Evolutionary conservation across 2,888 invertebrate genomes (phyloP), one percentile per base, ranked within the genome.

Genomic region (Cheilosia grossa): DNA sequence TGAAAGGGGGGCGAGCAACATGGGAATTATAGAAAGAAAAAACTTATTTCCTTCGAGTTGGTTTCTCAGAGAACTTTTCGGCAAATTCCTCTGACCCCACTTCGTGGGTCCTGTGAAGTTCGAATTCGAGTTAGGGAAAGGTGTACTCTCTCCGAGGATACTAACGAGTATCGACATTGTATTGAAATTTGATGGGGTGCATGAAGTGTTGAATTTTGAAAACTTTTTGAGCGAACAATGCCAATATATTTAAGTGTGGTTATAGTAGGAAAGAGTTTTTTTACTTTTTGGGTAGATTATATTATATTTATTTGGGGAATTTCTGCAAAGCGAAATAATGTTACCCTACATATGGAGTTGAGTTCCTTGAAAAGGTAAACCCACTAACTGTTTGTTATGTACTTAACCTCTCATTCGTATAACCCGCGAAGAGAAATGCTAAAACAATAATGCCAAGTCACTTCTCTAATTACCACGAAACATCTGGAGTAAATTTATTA

Each of bases 181-280:
- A 82, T 70, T 72, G 72, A 56, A 59, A 54, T 72, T 77, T 70
- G 24, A 81, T 75, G 51, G 56, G 30, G 15, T 64, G 37, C 24
- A 66, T 58, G 64, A 64, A 58, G 51, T 27, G 64, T 15, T 47
- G 58, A 79, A 44, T 73, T 66, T 73, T 27, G 4, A 51, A 58
- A 56, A 7, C 40, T 54, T 13, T 67, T 24, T 33, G 6, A 17
- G 24, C 27, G 27, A 53, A 73, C 17, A 6, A 30, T 13, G 44
- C 17, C 59, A 51, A 61, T 19, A 59, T 53, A 49, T 51, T 54
- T 44, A 21, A 54, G 37, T 54, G 67, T 6, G 51, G 24, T 15
- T 51, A 27, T 21, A 1, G 6, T 24, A 24, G 3, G 9, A 9
- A 5, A 2, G 19, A 2, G 0, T 19, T 3, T 19, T 7, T n/a